Conservation (phyloP, 1,140 invertebrate species). For the Papilio glaucus region DNA sequence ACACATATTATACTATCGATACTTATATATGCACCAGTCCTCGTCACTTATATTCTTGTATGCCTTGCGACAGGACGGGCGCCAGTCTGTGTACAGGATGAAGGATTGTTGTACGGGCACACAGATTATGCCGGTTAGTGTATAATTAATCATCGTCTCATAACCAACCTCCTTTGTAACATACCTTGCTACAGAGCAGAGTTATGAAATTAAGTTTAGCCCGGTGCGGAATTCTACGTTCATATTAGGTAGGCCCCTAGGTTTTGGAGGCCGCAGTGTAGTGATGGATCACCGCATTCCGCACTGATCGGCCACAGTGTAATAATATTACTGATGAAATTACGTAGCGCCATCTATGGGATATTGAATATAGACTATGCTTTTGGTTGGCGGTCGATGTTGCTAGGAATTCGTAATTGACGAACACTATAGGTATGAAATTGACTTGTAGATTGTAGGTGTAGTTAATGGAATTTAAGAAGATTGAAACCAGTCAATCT, state of each 20-base stretch:
- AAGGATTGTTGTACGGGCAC: not conserved
- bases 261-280: not conserved
- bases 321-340: conserved; percentile 3
- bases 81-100: not conserved
- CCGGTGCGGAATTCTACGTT: conserved; percentile 9
- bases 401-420: conserved; percentile 17
- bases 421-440: too few species aligned
- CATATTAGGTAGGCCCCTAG: conserved; percentile 19
- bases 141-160: conserved; percentile 32
- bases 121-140: conserved; percentile 23
- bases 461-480: too few species aligned
- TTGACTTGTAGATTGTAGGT: too few species aligned
- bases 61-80: not conserved
- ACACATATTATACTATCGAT: too few species aligned
- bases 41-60: not conserved
- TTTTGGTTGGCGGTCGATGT: conserved; percentile 3
- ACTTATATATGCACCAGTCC: too few species aligned
- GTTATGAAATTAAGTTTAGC: conserved; percentile 36
- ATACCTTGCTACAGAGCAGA: not conserved
- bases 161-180: conserved; percentile 24
- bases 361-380: not conserved
- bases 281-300: conserved; percentile 13
- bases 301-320: conserved; percentile 8
- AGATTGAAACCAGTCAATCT: too few species aligned
- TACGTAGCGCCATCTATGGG: not conserved